Evolutionary conservation across 2,888 invertebrate genomes (phyloP).

Genomic region (Ophraella communa): DNA sequence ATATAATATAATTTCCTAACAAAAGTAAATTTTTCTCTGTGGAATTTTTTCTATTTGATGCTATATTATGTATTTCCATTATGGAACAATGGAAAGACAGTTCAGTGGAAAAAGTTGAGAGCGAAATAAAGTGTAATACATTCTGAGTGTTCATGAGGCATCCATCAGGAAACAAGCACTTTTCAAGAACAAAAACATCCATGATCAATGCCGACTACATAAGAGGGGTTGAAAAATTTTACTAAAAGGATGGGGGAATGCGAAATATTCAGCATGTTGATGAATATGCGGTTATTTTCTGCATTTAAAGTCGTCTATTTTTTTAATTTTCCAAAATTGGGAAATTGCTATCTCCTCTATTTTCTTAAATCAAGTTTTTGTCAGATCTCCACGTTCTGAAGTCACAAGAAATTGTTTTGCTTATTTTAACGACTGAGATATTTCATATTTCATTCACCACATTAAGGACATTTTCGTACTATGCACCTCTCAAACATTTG

Average conservation of each 20-base stretch:
- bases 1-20: background rate
- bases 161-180: conserved; percentile 41
- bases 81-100: conserved; percentile 35
- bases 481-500: no score
- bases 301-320: background rate
- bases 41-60: background rate
- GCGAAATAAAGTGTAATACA: conserved; percentile 24
- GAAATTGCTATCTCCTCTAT: background rate
- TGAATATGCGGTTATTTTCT: background rate
- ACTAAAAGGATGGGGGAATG: background rate
- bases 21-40: background rate
- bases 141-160: conserved; percentile 30
- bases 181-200: conserved; percentile 39
- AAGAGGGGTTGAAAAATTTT: conserved; percentile 20
- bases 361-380: no score
- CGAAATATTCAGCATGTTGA: background rate
- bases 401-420: no score
- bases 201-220: conserved; percentile 21
- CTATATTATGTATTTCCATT: conserved; percentile 15
- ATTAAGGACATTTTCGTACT: no score
- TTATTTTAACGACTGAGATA: no score
- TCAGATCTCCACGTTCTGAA: no score
- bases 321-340: background rate
- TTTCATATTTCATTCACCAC: no score
- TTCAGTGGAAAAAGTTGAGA: conserved; percentile 33